Percentiles rank a stretch among this genome's conserved stretches.
Evolutionary conservation across 2,797 vertebrate genomes (phyloP).

Genomic region (Phaenicophaeus curvirostris): DNA sequence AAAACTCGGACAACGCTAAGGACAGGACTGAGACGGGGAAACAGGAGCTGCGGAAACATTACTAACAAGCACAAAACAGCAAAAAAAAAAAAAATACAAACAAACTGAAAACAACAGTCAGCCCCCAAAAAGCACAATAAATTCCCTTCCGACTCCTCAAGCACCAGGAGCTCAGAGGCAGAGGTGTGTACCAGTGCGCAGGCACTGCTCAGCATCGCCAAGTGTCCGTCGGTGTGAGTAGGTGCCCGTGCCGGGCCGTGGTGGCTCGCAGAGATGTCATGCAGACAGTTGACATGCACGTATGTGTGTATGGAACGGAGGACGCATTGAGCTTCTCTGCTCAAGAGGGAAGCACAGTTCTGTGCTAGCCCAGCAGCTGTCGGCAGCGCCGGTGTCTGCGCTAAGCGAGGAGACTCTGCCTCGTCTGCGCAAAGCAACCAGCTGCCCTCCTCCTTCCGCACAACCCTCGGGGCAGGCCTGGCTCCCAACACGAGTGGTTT

Average conservation of each 20-base stretch:
- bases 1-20: slow-evolving; percentile 14
- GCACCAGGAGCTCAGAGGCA: neutral
- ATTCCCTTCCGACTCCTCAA: slow-evolving; percentile 35
- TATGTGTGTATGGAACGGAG: neutral
- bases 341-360: accelerated
- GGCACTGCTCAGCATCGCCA: neutral
- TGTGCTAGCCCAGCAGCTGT: no score
- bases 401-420: neutral
- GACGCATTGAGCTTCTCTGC: neutral
- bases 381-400: accelerated
- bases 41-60: slow-evolving; percentile 59
- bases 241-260: accelerated
- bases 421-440: accelerated
- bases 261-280: slow-evolving; percentile 24
- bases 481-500: neutral
- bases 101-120: slow-evolving; percentile 72
- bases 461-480: neutral
- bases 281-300: slow-evolving; percentile 24
- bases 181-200: neutral
- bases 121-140: slow-evolving; percentile 71
- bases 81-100: slow-evolving; percentile 74
- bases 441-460: neutral
- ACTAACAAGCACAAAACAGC: slow-evolving; percentile 76
- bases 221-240: accelerated
- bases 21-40: slow-evolving; percentile 50